These are phyloP conservation scores for Macroramphosus scolopax DNA, from an alignment of 2,797 vertebrate genomes.

Conservation along the genomic window DNA sequence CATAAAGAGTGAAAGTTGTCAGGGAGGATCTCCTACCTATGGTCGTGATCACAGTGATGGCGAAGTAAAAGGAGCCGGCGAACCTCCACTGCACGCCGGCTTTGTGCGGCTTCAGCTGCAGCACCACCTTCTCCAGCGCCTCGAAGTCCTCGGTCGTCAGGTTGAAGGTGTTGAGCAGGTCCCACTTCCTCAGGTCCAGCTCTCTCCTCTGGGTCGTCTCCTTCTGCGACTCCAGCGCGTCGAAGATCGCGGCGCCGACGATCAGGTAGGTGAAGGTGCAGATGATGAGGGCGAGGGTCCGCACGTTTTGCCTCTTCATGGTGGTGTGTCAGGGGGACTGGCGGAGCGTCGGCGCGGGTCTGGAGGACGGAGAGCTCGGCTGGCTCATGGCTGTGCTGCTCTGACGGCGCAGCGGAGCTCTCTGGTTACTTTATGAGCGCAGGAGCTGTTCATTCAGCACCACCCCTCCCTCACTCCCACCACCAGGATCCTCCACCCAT, in stretches of 20 bases:
- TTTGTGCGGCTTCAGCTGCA: conserved; percentile 92
- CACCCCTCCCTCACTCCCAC: conserved; percentile 56
- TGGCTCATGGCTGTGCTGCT: conserved; percentile 81
- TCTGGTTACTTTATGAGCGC: conserved; percentile 68
- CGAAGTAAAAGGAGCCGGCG: conserved; percentile 94
- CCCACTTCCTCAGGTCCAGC: conserved; percentile 72
- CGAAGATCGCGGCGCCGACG: conserved; percentile 91
- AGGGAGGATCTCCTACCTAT: conserved; percentile 83
- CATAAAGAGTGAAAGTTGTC: too few relatives aligned
- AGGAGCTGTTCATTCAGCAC: conserved; percentile 95
- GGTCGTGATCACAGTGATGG: conserved; percentile 95
- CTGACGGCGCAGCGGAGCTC: conserved; percentile 55
- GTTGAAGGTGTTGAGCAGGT: conserved; percentile 85
- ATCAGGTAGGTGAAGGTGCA: conserved; percentile 93
- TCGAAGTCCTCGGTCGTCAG: conserved; percentile 79
- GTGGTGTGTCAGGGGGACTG: conserved; percentile 60
- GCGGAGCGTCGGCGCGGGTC: conserved; percentile 58
- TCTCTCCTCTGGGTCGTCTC: conserved; percentile 78
- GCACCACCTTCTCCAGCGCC: conserved; percentile 85
- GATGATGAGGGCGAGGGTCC: conserved; percentile 89
- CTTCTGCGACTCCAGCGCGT: conserved; percentile 85
- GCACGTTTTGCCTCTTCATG: conserved; percentile 95
- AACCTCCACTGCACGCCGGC: conserved; percentile 93
- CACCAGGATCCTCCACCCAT: conserved; percentile 18
- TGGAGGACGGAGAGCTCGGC: conserved; percentile 80